These are phyloP conservation scores for Recurvirostra avosetta DNA, from an alignment of 2,113 vertebrate species.

Conservation along the genomic window DNA sequence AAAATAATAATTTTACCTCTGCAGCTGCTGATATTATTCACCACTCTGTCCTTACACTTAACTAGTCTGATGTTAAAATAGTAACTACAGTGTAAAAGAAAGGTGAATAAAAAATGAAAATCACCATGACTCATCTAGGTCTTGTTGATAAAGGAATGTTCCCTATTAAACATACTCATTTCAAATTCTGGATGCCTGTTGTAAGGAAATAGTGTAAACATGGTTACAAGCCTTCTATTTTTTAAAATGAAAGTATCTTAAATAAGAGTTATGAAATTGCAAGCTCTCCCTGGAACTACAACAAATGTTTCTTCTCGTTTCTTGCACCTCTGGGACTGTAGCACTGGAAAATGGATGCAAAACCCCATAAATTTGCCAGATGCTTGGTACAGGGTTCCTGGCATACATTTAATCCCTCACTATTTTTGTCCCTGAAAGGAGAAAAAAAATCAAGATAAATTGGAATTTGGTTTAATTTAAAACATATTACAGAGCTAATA, in stretches of 20 bases:
- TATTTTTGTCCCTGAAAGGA: not conserved
- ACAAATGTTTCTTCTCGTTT: slow-evolving; percentile 37
- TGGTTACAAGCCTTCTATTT: not conserved
- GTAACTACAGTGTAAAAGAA: not conserved
- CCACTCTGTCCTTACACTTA: not conserved
- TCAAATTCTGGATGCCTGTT: not conserved
- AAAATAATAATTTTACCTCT: not conserved
- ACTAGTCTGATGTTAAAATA: not conserved
- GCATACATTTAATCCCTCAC: not conserved
- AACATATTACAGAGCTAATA: not conserved
- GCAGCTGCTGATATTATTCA: not conserved
- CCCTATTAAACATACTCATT: not conserved
- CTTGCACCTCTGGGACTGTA: slow-evolving; percentile 2
- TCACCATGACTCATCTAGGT: not conserved
- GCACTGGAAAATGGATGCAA: slow-evolving; percentile 16
- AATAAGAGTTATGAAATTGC: slow-evolving; percentile 21
- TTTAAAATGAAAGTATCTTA: not conserved
- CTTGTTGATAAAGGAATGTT: not conserved
- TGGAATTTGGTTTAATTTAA: not conserved
- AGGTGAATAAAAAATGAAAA: not conserved
- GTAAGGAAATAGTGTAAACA: not conserved
- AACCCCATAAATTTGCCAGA: slow-evolving; percentile 1
- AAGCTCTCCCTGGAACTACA: slow-evolving; percentile 4
- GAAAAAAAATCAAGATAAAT: not conserved
- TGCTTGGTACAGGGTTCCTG: not conserved